A percentile compares a stretch with the other conserved stretches of the same genome.
phyloP scores from a whole-genome alignment of 1,140 invertebrate species.

The Brachionus manjavacas region DNA sequence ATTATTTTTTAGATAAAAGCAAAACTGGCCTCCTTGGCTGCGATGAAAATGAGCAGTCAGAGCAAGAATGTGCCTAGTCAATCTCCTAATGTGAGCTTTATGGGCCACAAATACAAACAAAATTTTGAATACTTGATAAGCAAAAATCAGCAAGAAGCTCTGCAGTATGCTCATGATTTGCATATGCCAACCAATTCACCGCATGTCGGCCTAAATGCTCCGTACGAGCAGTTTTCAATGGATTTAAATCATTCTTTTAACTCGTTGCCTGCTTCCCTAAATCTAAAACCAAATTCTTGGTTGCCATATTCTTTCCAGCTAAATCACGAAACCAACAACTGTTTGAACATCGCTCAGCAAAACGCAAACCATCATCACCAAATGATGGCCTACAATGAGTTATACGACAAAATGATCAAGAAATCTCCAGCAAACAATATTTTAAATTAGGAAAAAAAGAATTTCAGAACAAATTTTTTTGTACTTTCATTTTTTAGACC shows the following conservation, averaged over 20 bases:
- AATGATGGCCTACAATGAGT: not conserved
- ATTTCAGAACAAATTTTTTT: not conserved
- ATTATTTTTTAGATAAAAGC: not conserved
- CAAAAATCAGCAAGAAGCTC: slow-evolving; percentile 5
- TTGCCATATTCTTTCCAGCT: slow-evolving; percentile 26
- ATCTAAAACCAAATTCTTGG: slow-evolving; percentile 37
- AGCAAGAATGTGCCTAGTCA: not conserved
- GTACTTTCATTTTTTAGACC: not conserved
- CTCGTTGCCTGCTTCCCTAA: not conserved
- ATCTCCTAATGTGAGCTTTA: not conserved
- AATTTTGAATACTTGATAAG: slow-evolving; percentile 9
- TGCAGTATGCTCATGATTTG: not conserved
- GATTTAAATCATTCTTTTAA: slow-evolving; percentile 2
- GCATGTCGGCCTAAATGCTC: not conserved
- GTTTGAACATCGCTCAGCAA: not conserved
- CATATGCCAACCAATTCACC: not conserved
- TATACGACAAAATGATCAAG: slow-evolving; percentile 26
- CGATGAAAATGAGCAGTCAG: not conserved
- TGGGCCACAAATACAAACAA: slow-evolving; percentile 4
- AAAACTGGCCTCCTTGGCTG: not conserved
- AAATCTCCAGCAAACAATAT: slow-evolving; percentile 7
- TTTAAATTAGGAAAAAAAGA: not conserved
- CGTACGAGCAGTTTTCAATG: not conserved
- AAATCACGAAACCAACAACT: slow-evolving; percentile 5
- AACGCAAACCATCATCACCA: not conserved